These are phyloP conservation scores for Oreohelix idahoensis DNA, from an alignment of 1,140 invertebrate genomes.

Conservation along the genomic window DNA sequence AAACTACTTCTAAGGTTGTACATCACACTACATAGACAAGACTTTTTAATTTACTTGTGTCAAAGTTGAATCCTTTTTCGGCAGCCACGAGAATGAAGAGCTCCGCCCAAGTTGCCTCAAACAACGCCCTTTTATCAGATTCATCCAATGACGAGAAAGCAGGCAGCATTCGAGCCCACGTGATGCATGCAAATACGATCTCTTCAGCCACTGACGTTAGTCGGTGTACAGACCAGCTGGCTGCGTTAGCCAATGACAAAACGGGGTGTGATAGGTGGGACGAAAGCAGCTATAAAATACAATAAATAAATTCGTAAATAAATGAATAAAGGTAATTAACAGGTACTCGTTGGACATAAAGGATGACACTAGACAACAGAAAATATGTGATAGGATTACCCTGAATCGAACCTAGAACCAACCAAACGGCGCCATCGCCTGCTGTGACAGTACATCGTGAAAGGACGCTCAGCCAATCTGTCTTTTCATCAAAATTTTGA, in stretches of 20 bases:
- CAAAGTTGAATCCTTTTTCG: slow-evolving; percentile 20
- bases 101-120: slow-evolving; percentile 17
- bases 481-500: no score
- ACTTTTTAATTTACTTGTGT: slow-evolving; percentile 24
- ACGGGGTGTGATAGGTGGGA: neutral
- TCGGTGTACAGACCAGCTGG: neutral
- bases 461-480: no score
- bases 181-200: neutral
- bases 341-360: no score
- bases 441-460: no score
- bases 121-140: slow-evolving; percentile 8
- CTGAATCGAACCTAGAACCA: no score
- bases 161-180: slow-evolving; percentile 3
- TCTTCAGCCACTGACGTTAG: slow-evolving; percentile 17
- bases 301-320: no score
- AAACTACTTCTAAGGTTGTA: no score
- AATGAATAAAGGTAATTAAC: no score
- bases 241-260: neutral
- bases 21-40: no score
- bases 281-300: neutral
- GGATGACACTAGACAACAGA: no score
- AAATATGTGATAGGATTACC: no score
- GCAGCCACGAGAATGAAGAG: slow-evolving; percentile 15
- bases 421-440: no score
- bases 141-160: slow-evolving; percentile 3